Conservation (phyloP, 1,140 invertebrate species). For the Battus philenor region DNA sequence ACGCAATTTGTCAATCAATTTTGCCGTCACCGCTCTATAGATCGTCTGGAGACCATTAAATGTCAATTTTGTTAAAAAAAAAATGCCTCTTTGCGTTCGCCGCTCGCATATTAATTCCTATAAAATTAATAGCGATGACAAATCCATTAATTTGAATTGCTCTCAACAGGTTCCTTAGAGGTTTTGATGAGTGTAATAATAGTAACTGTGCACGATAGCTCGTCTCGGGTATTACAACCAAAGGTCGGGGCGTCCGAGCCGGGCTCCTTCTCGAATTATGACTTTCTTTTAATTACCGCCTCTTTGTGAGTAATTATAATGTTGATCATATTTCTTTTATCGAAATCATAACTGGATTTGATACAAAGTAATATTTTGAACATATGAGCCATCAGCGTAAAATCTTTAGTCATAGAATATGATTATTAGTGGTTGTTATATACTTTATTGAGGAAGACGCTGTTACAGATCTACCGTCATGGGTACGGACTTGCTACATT, state of each 20-base stretch:
- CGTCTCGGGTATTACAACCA: constrained; percentile 4
- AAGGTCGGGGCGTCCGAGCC: constrained; percentile 4
- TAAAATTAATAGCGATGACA: constrained; percentile 73
- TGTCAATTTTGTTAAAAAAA: constrained; percentile 65
- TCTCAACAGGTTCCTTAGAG: constrained; percentile 46
- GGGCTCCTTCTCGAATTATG: not conserved
- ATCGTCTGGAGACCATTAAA: constrained; percentile 56
- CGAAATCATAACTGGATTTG: too few species aligned
- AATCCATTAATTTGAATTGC: constrained; percentile 70
- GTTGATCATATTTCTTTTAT: constrained; percentile 4
- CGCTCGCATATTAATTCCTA: constrained; percentile 69
- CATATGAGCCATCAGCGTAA: too few species aligned
- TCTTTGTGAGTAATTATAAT: constrained; percentile 9
- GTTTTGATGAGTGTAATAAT: constrained; percentile 13
- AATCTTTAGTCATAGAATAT: too few species aligned
- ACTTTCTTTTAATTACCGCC: constrained; percentile 13
- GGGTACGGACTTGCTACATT: too few species aligned
- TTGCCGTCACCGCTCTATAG: constrained; percentile 52
- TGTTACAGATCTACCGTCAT: too few species aligned
- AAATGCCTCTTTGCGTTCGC: constrained; percentile 51
- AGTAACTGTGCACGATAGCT: constrained; percentile 7
- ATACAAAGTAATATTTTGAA: too few species aligned
- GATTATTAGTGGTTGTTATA: too few species aligned
- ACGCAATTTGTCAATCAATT: constrained; percentile 74
- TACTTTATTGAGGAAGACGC: too few species aligned